Base-by-base conservation (phyloP, 2,113 vertebrate genomes). In the Caranx melampygus region DNA sequence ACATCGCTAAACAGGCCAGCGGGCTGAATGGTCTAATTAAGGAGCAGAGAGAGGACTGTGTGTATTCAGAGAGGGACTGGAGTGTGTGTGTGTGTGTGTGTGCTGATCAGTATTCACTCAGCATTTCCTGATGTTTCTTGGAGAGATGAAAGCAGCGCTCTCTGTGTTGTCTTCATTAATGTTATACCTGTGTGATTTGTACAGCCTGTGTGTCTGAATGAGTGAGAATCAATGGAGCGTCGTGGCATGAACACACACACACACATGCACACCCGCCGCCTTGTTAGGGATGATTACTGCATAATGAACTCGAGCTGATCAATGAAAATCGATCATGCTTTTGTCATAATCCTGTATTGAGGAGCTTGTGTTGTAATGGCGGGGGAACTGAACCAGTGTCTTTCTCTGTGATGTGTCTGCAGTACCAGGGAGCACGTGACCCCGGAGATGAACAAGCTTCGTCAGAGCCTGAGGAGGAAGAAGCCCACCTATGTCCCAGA, bases 381-480 rank as follows among this genome's bases (percentile, higher is more conserved):
- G 26, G 26, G 26, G 1, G 12, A 10, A n/a, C 47, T 60, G 26
- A 84, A 21, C 64, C 49, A 18, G 0, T 0, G 1, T 73, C 35
- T 18, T 3, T 81, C 4, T 65, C 18, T 85, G 8, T 81, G 47
- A 85, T 85, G 8, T 81, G 47, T 86, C 59, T 34, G 26, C 92
- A 95, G 94, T 68, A 92, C 78, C 87, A 90, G 91, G 91, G 94
- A 93, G 89, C 92, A 95, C 91, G 94, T 95, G 82, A 97, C 95
- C 83, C 93, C 94, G 92, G 95, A 96, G 78, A 98, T 98, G 97
- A 97, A 97, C 94, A 98, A 97, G 93, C 94, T 98, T 93, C 94
- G 97, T 57, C 97, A 97, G 94, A 98, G 97, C 82, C 94, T 98
- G 88, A 92, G 97, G 87, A 95, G 96, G 86, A 96, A 97, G 92